A percentile compares a stretch with the other conserved stretches of the same genome.
Conservation (phyloP, 2,888 invertebrate genomes). For the Venusia cambrica region DNA sequence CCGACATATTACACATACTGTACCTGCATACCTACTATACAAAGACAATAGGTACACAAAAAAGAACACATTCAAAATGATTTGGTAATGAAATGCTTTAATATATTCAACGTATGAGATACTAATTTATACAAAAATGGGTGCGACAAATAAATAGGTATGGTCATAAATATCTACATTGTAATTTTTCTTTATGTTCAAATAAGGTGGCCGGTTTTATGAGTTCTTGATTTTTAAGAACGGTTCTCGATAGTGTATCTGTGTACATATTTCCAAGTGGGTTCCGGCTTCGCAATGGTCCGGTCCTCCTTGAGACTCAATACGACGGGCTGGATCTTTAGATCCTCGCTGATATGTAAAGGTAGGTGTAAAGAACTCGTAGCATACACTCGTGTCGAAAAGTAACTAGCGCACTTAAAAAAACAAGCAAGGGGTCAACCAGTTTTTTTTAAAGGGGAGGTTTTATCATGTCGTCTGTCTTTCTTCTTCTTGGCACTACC, state of each 20-base stretch:
- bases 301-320: constrained; percentile 74
- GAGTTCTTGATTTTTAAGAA: constrained; percentile 33
- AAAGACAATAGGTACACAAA: too few species aligned
- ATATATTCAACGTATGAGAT: constrained; percentile 14
- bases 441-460: too few species aligned
- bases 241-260: constrained; percentile 38
- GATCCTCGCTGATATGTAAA: constrained; percentile 50
- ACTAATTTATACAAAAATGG: constrained; percentile 22
- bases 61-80: too few species aligned
- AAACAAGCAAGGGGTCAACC: too few species aligned
- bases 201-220: constrained; percentile 28
- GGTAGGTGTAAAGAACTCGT: constrained; percentile 31
- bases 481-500: too few species aligned
- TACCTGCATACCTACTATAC: too few species aligned
- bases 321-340: constrained; percentile 59
- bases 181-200: constrained; percentile 27
- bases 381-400: too few species aligned
- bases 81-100: too few species aligned
- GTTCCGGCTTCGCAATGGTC: constrained; percentile 75
- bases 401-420: too few species aligned
- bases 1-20: too few species aligned
- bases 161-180: constrained; percentile 26
- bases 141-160: constrained; percentile 26
- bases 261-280: constrained; percentile 53
- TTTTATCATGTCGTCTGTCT: too few species aligned